Conservation (phyloP, 2,797 vertebrate genomes). For the Hemibagrus guttatus region DNA sequence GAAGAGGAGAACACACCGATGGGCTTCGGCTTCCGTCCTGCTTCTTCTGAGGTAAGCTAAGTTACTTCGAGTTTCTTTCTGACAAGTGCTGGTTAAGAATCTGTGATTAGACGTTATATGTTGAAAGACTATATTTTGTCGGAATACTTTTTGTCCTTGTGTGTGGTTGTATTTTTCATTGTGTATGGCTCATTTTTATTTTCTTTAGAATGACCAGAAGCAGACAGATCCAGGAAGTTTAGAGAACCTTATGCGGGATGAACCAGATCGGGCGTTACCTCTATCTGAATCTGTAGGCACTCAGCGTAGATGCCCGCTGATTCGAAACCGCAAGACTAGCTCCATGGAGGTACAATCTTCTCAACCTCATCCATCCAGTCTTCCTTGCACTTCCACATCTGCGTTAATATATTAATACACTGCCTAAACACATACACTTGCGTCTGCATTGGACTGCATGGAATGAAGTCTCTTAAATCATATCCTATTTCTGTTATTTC, state of each 20-base stretch:
- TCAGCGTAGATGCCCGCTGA: constrained; percentile 86
- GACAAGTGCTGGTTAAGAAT: not conserved
- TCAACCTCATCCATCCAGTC: not conserved
- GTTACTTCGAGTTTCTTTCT: not conserved
- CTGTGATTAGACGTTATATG: not conserved
- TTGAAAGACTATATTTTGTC: not conserved
- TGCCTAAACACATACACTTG: not conserved
- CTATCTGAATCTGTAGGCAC: constrained; percentile 80
- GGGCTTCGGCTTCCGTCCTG: constrained; percentile 92
- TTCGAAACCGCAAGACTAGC: constrained; percentile 90
- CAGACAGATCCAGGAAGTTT: constrained; percentile 87
- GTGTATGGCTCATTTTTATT: not conserved
- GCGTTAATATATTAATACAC: not conserved
- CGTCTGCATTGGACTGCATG: not conserved
- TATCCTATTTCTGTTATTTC: not conserved
- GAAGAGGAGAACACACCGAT: constrained; percentile 90
- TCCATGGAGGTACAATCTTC: constrained; percentile 91
- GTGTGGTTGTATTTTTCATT: not conserved
- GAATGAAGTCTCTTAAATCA: not conserved
- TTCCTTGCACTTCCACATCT: not conserved
- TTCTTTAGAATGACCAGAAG: constrained; percentile 84
- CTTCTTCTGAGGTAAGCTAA: constrained; percentile 86
- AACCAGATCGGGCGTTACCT: constrained; percentile 78
- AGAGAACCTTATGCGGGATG: constrained; percentile 85
- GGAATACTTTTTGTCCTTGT: not conserved